Evolutionary conservation across 2,797 vertebrate genomes (phyloP).

Genomic region (Cynodonichthys magdalenae): DNA sequence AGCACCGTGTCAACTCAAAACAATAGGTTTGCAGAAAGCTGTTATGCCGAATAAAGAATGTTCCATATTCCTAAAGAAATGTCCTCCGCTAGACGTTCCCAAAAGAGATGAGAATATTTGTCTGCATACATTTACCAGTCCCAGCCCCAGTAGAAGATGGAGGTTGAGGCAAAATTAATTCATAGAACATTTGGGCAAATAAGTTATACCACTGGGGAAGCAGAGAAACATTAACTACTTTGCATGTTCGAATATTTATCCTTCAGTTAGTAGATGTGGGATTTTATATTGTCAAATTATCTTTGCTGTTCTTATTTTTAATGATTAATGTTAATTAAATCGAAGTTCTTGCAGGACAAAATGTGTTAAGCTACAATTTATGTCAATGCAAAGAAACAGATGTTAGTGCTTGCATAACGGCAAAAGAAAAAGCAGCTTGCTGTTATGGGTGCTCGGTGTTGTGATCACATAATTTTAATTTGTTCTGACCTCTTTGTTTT

Average conservation of each 20-base stretch:
- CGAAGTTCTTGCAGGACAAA: constrained; percentile 36
- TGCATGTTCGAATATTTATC: constrained; percentile 43
- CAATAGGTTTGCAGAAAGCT: constrained; percentile 79
- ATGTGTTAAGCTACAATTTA: constrained; percentile 51
- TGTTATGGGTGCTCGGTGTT: constrained; percentile 5
- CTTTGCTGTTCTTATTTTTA: constrained; percentile 8
- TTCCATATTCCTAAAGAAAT: constrained; percentile 79
- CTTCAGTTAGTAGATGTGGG: constrained; percentile 41
- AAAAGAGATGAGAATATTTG: constrained; percentile 78
- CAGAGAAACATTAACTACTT: constrained; percentile 56
- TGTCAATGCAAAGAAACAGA: constrained; percentile 71
- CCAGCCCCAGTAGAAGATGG: constrained; percentile 57
- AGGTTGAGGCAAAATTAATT: constrained; percentile 73
- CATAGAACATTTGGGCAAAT: constrained; percentile 59
- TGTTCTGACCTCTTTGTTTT: too few relatives aligned
- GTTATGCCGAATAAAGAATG: constrained; percentile 75
- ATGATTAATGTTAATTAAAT: constrained; percentile 21
- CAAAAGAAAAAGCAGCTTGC: constrained; percentile 40
- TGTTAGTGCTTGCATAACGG: constrained; percentile 76
- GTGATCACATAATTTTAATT: too few relatives aligned
- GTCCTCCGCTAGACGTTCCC: constrained; percentile 75
- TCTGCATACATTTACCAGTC: constrained; percentile 75
- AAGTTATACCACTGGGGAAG: constrained; percentile 55
- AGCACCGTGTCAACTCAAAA: constrained; percentile 84
- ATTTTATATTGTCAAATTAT: constrained; percentile 33